A percentile compares a stretch with the other conserved stretches of the same genome.
Evolutionary conservation across 1,140 invertebrate species (phyloP).

Genomic region (Neomicropteryx cornuta): DNA sequence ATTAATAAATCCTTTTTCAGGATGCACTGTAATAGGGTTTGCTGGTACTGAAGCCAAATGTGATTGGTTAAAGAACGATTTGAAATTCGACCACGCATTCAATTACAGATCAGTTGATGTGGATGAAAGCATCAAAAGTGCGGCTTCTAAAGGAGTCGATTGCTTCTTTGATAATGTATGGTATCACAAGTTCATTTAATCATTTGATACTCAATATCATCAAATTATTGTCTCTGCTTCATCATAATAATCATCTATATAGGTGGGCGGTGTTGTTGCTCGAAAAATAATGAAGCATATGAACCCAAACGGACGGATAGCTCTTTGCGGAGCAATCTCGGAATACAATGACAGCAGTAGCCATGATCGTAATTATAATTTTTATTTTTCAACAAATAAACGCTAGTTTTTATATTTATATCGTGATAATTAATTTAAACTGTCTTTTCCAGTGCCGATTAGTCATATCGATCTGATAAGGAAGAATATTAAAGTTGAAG

Average conservation of each 20-base stretch:
- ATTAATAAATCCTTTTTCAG: too few relatives aligned
- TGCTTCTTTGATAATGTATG: too few relatives aligned
- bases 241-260: constrained; percentile 22
- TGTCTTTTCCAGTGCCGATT: constrained; percentile 25
- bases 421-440: constrained; percentile 1
- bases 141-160: constrained; percentile 52
- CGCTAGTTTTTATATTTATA: constrained; percentile 4
- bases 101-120: constrained; percentile 60
- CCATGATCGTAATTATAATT: constrained; percentile 25
- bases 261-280: constrained; percentile 48
- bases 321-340: constrained; percentile 44
- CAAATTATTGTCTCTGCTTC: constrained; percentile 1
- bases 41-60: constrained; percentile 59
- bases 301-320: constrained; percentile 37
- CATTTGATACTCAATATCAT: too few relatives aligned
- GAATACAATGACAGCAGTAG: constrained; percentile 36
- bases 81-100: constrained; percentile 55
- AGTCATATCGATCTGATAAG: constrained; percentile 38
- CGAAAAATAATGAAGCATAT: constrained; percentile 39
- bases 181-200: neutral
- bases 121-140: constrained; percentile 39
- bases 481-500: constrained; percentile 37
- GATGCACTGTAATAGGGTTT: constrained; percentile 61
- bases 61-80: constrained; percentile 49
- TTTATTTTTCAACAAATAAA: neutral